phyloP scores from a whole-genome alignment of 2,113 vertebrate species.

The Helogale parvula region DNA sequence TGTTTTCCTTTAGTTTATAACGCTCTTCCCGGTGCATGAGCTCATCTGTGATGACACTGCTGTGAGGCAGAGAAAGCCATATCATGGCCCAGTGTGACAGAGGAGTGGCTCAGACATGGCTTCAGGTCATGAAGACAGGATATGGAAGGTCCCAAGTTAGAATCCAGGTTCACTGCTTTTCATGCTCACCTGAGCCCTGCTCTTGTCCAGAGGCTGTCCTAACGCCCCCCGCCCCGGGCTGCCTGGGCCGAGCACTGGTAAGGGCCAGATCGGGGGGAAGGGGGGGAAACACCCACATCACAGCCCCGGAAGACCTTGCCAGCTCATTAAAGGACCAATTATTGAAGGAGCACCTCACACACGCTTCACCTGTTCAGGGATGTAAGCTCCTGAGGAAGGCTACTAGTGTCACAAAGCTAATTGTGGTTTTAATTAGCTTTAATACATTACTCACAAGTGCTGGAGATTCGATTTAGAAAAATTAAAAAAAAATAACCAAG shows the following conservation, averaged over 20 bases:
- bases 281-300: not conserved
- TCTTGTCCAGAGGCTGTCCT: too few species aligned
- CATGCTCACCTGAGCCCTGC: too few species aligned
- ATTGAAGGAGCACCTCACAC: not conserved
- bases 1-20: not conserved
- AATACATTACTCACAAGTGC: not conserved
- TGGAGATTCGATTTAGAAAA: not conserved
- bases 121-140: not conserved
- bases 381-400: not conserved
- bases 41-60: not conserved
- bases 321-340: not conserved
- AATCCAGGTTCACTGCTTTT: not conserved
- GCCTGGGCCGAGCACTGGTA: not conserved
- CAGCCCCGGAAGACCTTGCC: not conserved
- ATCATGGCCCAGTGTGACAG: rapidly evolving
- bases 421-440: not conserved
- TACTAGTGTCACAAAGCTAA: not conserved
- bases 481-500: not conserved
- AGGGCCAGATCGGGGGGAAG: not conserved
- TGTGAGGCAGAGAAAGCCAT: not conserved
- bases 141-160: not conserved
- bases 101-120: not conserved
- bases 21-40: not conserved
- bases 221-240: rapidly evolving
- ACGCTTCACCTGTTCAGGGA: not conserved